Evolutionary conservation across 2,113 vertebrate genomes (phyloP).

Genomic region (Phalacrocorax pelagicus): DNA sequence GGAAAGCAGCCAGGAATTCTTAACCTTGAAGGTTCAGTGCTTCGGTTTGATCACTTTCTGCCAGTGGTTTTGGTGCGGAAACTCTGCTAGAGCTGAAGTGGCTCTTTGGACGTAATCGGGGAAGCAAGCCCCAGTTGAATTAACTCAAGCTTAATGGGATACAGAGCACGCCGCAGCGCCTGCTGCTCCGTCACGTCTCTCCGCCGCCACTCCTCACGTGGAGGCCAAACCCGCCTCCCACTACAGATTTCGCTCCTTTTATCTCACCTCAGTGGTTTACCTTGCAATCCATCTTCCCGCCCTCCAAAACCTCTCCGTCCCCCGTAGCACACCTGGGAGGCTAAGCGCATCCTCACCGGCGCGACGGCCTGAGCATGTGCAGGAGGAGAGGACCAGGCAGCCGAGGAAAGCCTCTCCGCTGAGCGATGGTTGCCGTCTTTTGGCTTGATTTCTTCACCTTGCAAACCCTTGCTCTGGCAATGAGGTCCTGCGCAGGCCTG

Average conservation of each 20-base stretch:
- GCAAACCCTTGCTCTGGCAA: neutral
- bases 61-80: neutral
- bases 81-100: neutral
- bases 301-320: neutral
- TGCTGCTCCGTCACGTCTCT: accelerated
- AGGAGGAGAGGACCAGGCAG: neutral
- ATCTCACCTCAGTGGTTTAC: accelerated
- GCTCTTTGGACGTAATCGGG: neutral
- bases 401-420: accelerated
- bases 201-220: accelerated
- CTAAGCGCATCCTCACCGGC: accelerated
- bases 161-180: accelerated
- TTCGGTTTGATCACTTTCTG: neutral
- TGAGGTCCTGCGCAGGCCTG: accelerated
- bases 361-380: accelerated
- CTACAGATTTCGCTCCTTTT: neutral
- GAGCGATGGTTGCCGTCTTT: neutral
- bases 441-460: neutral
- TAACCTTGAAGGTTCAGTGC: neutral
- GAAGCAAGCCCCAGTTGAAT: neutral
- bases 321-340: accelerated
- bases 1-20: neutral
- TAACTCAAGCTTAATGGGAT: neutral
- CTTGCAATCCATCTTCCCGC: neutral
- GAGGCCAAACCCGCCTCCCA: neutral